Conservation (phyloP, 2,797 vertebrate genomes). For the Fundulus diaphanus region DNA sequence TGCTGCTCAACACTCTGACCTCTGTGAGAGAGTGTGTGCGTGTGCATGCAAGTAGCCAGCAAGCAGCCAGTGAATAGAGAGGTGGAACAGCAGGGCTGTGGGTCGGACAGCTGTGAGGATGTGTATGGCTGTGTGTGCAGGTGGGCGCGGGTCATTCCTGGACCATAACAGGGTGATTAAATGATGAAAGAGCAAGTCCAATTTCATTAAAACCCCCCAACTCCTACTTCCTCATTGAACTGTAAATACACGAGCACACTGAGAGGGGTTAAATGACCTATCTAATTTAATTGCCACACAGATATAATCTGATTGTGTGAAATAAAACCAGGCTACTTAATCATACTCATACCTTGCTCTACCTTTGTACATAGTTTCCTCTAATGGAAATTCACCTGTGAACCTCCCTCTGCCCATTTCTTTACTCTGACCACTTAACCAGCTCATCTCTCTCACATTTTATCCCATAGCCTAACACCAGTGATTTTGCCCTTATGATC, state of each 20-base stretch:
- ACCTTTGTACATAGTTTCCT: slow-evolving; percentile 29
- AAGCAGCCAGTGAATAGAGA: slow-evolving; percentile 37
- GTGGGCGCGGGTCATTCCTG: slow-evolving; percentile 65
- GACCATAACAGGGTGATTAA: slow-evolving; percentile 76
- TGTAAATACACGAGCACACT: slow-evolving; percentile 17
- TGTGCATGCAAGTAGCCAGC: slow-evolving; percentile 16
- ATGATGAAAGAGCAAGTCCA: slow-evolving; percentile 77
- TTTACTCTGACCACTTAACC: slow-evolving; percentile 15
- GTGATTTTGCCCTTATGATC: background rate
- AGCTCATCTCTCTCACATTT: background rate
- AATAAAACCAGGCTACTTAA: slow-evolving; percentile 63
- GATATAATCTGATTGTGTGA: slow-evolving; percentile 68
- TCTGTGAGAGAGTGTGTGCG: slow-evolving; percentile 28
- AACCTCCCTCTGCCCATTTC: slow-evolving; percentile 26
- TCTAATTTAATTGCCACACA: slow-evolving; percentile 66
- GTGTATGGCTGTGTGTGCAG: slow-evolving; percentile 26
- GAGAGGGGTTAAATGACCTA: slow-evolving; percentile 47
- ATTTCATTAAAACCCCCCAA: slow-evolving; percentile 56
- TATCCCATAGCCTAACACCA: background rate
- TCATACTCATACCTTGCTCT: slow-evolving; percentile 47
- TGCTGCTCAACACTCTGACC: slow-evolving; percentile 65
- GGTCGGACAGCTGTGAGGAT: slow-evolving; percentile 26
- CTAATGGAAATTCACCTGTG: background rate
- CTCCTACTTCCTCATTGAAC: slow-evolving; percentile 14
- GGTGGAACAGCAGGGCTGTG: slow-evolving; percentile 42